These are phyloP conservation scores for Phaonia tiefii DNA, from an alignment of 2,888 invertebrate species.

Conservation along the genomic window DNA sequence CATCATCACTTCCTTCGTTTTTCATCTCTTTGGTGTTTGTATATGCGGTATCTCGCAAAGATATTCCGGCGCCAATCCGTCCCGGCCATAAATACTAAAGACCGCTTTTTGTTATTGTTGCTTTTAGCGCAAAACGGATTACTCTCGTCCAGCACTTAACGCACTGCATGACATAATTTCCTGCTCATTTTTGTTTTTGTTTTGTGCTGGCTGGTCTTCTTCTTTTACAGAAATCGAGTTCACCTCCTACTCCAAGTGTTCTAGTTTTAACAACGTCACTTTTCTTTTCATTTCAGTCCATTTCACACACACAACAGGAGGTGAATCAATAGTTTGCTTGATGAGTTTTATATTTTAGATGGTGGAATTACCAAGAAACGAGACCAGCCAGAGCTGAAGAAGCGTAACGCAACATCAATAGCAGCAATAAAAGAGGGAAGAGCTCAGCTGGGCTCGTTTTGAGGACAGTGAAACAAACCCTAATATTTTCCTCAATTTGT, in stretches of 20 bases:
- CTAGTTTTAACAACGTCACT: slow-evolving; percentile 10
- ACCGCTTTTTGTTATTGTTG: background rate
- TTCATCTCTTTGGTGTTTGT: slow-evolving; percentile 14
- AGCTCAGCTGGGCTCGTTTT: background rate
- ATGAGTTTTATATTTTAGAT: slow-evolving; percentile 13
- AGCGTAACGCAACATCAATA: background rate
- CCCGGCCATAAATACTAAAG: slow-evolving; percentile 1
- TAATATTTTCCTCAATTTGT: slow-evolving; percentile 12
- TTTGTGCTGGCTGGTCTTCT: too few relatives aligned
- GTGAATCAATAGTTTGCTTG: slow-evolving; percentile 28
- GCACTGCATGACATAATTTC: slow-evolving; percentile 61
- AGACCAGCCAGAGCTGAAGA: background rate
- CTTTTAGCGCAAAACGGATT: background rate
- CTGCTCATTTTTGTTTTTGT: slow-evolving; percentile 16
- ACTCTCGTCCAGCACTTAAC: slow-evolving; percentile 2
- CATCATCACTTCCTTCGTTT: background rate
- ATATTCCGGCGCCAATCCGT: background rate
- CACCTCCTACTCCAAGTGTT: slow-evolving; percentile 10
- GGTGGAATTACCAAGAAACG: too few relatives aligned
- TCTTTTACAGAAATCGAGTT: background rate
- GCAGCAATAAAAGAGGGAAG: slow-evolving; percentile 21
- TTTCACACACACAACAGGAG: background rate
- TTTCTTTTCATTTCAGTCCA: slow-evolving; percentile 2
- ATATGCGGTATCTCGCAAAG: background rate
- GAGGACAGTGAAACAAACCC: background rate